Percentiles rank a stretch among this genome's conserved stretches.
phyloP scores from a whole-genome alignment of 2,888 invertebrate genomes.

The Ormia ochracea region DNA sequence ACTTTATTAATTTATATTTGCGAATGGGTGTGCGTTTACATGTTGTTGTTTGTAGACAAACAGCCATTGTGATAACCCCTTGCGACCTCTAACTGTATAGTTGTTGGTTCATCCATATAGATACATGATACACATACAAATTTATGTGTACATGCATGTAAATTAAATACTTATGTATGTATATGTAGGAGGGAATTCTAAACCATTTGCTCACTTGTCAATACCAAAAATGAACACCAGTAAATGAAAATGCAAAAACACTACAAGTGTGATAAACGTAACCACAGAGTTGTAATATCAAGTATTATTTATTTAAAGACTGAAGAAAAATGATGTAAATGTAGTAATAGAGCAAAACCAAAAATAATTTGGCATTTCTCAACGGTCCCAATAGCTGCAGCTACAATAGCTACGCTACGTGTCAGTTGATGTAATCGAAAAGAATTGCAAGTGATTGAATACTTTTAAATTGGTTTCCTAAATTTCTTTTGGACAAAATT shows the following conservation, averaged over 20 bases:
- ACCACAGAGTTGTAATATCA: too few species aligned
- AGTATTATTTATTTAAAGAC: too few species aligned
- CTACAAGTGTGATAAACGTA: neutral
- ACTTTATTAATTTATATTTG: neutral
- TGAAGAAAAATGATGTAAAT: too few species aligned
- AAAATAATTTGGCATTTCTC: too few species aligned
- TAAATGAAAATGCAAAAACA: neutral
- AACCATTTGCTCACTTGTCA: slow-evolving; percentile 50
- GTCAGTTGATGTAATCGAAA: too few species aligned
- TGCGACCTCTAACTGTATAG: slow-evolving; percentile 42
- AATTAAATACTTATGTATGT: too few species aligned
- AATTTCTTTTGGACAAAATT: too few species aligned
- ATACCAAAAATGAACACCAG: slow-evolving; percentile 22
- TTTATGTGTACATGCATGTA: neutral
- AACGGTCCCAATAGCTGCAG: too few species aligned
- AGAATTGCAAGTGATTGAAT: too few species aligned
- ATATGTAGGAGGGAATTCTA: slow-evolving; percentile 20
- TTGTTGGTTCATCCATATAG: neutral
- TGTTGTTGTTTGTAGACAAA: slow-evolving; percentile 32
- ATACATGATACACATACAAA: neutral
- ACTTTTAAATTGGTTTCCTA: too few species aligned
- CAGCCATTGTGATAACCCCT: slow-evolving; percentile 47
- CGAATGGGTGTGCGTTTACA: neutral
- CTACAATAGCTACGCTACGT: too few species aligned
- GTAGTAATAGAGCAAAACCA: too few species aligned